Evolutionary conservation across 2,113 vertebrate genomes (phyloP), one percentile per base, ranked within the genome.

Genomic region (Strix uralensis): DNA sequence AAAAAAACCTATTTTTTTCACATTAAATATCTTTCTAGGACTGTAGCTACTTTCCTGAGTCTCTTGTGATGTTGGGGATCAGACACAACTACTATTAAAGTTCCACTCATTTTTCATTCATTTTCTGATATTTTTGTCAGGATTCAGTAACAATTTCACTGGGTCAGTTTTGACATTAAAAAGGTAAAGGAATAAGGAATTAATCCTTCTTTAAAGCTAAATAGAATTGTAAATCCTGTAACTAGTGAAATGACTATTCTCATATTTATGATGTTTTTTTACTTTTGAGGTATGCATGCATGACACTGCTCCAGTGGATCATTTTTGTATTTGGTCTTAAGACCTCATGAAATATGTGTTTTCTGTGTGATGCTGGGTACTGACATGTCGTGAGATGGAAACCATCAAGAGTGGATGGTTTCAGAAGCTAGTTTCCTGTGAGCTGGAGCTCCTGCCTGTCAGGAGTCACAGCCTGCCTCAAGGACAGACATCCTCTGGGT

Each of bases 41-140:
- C n/a, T 40, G 75, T 90, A 92, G 84, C 49, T 44, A 32, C 75
- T 92, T 95, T 88, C 83, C 65, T 55, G 74, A 86, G 57, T 92
- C 59, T 93, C 36, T 75, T 85, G 46, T 49, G 63, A 38, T 95
- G 40, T 14, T 67, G 11, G 74, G 47, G 88, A 89, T 84, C 80
- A 80, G 44, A 78, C 36, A 55, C 7, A 90, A n/a, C 49, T 63
- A 29, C 74, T 83, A 51, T 79, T 86, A 96, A 94, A 95, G 29
- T 86, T 30, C 59, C 75, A 63, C 69, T 95, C 25, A 74, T 72
- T 90, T 74, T 58, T 86, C 9, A 13, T 81, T 57, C 25, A 72
- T 85, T 91, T 71, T 77, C 29, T 71, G 15, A 8, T 66, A 11
- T 42, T 57, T 71, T 91, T 85, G 40, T 67, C 52, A 72, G 58